Percentiles rank a stretch among this genome's conserved stretches.
phyloP scores from a whole-genome alignment of 2,797 vertebrate genomes.

The Muscicapa striata region DNA sequence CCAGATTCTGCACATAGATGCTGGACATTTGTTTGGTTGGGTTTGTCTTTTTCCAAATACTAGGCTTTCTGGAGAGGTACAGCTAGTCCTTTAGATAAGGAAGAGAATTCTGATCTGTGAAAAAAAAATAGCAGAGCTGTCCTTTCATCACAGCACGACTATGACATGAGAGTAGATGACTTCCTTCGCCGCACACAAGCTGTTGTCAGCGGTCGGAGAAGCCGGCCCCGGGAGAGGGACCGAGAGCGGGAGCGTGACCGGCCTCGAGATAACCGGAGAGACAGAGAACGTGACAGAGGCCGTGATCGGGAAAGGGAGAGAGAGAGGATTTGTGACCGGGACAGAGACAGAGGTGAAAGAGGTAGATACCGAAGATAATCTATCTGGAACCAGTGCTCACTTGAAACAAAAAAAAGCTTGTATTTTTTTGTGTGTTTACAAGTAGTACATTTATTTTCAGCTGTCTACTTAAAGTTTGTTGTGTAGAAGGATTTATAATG shows the following conservation, averaged over 20 bases:
- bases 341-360: constrained; percentile 90
- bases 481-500: constrained; percentile 81
- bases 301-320: constrained; percentile 84
- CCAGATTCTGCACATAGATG: background rate
- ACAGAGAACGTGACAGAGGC: constrained; percentile 84
- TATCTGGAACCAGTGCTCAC: constrained; percentile 69
- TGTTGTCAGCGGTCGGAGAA: constrained; percentile 91
- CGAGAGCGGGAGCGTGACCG: constrained; percentile 86
- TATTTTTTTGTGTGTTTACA: constrained; percentile 84
- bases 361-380: constrained; percentile 93
- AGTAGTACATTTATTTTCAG: constrained; percentile 82
- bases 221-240: constrained; percentile 86
- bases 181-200: constrained; percentile 96
- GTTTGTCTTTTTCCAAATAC: background rate
- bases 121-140: background rate
- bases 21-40: background rate
- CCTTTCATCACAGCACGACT: constrained; percentile 87
- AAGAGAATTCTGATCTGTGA: background rate
- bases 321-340: constrained; percentile 86
- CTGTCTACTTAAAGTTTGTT: constrained; percentile 80
- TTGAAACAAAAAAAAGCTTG: constrained; percentile 77
- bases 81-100: background rate
- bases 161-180: constrained; percentile 98
- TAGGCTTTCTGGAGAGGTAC: background rate
- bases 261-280: constrained; percentile 81